These are phyloP conservation scores for Dolichopus griseipennis DNA, from an alignment of 2,888 invertebrate genomes.

Conservation along the genomic window DNA sequence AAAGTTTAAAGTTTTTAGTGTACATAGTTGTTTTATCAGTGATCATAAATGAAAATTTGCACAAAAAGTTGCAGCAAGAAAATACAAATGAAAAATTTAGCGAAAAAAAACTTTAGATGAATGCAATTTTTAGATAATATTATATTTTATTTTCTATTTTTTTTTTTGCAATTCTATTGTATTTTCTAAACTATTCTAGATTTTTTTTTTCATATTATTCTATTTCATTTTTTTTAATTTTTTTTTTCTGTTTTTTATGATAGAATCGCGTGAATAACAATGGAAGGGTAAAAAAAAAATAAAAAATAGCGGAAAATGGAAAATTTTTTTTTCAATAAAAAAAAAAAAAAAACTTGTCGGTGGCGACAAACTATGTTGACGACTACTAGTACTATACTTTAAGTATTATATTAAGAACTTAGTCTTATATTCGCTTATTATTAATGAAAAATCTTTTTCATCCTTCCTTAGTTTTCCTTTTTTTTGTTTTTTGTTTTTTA, in stretches of 20 bases:
- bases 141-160: neutral
- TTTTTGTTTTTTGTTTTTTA: too few species aligned
- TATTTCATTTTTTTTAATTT: too few species aligned
- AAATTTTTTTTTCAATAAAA: neutral
- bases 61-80: too few species aligned
- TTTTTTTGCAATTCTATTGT: neutral
- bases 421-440: neutral
- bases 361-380: neutral
- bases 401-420: too few species aligned
- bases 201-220: neutral
- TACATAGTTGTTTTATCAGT: too few species aligned
- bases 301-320: too few species aligned
- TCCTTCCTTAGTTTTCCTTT: too few species aligned
- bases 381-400: too few species aligned
- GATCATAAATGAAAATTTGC: too few species aligned
- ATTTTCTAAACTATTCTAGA: neutral
- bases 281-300: neutral
- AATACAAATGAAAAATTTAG: neutral
- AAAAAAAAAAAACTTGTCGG: neutral
- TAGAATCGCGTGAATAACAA: neutral
- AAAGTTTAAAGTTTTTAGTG: too few species aligned
- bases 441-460: neutral
- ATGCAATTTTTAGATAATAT: neutral
- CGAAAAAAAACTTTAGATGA: neutral
- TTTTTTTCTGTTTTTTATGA: neutral